Evolutionary conservation across 1,140 invertebrate species (phyloP), one percentile per base, ranked within the genome.

Genomic region (Pemphigus obesinymphae): DNA sequence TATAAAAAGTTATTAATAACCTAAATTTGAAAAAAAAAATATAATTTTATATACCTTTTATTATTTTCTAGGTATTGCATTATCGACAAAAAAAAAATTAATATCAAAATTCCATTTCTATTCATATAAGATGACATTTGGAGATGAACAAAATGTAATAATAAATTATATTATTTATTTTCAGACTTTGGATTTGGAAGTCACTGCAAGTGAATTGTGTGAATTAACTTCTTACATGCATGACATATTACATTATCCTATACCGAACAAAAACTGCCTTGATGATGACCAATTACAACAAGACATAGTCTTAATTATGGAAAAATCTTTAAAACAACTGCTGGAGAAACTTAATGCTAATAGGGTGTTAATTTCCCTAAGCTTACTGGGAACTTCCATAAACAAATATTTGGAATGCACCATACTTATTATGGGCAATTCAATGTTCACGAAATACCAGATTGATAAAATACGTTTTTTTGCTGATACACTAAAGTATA

Each of bases 241-340:
- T 13, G 55, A 80, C 4, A 80, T 80, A 10, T 10, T 80, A 31
- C 75, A 80, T 48, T 80, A 63, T 43, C 75, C 75, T 1, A 61
- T 80, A 20, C 75, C 75, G 4, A 80, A 80, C 26, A 80, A 80
- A 20, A 61, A 80, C 3, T 80, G 75, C 45, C 37, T 63, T 11
- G 17, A 31, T 43, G 76, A 23, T 11, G 76, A 80, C 3, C 45
- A 80, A 80, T 15, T 80, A 10, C 76, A 80, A 50, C 37, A 61
- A 31, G 55, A 80, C 17, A 63, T 80, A 26, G 15, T 80, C 13
- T 37, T 61, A 17, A n/a, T 63, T 2, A 68, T 68, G 37, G 43
- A 72, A 43, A 72, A 72, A 26, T 23, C 5, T 15, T 72, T 29
- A 5, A 43, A 73, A 17, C 26, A 8, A 8, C n/a, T 68, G 15